These are phyloP conservation scores for Hirtodrosophila histrioides DNA, from an alignment of 2,888 invertebrate genomes.

Conservation along the genomic window DNA sequence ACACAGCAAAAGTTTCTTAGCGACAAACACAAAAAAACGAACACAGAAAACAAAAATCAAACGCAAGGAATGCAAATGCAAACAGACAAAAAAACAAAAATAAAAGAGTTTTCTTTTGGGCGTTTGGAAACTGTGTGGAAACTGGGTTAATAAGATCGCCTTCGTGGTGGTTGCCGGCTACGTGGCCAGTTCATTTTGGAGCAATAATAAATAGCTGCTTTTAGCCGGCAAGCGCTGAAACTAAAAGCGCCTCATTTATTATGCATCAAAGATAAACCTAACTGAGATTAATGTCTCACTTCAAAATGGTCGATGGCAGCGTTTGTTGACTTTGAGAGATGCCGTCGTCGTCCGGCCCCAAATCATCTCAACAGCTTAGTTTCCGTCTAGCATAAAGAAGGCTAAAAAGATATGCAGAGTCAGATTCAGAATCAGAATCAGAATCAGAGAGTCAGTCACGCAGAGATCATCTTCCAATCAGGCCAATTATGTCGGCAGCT, in stretches of 20 bases:
- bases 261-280: slow-evolving; percentile 80
- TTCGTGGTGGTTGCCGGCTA: slow-evolving; percentile 15
- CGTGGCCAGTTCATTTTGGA: slow-evolving; percentile 44
- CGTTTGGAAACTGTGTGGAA: slow-evolving; percentile 34
- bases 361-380: slow-evolving; percentile 13
- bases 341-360: slow-evolving; percentile 16
- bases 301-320: slow-evolving; percentile 57
- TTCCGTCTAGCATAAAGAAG: neutral
- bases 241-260: slow-evolving; percentile 73
- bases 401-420: no score
- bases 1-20: slow-evolving; percentile 58
- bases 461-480: slow-evolving; percentile 58
- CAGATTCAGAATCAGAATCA: no score
- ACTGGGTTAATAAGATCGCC: slow-evolving; percentile 76
- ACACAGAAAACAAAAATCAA: slow-evolving; percentile 24
- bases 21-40: slow-evolving; percentile 47
- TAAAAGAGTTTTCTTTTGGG: slow-evolving; percentile 33
- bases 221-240: slow-evolving; percentile 50
- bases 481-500: slow-evolving; percentile 70
- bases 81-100: slow-evolving; percentile 42
- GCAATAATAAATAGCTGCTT: slow-evolving; percentile 77
- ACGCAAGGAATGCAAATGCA: slow-evolving; percentile 59
- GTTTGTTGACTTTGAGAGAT: slow-evolving; percentile 37
- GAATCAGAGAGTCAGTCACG: slow-evolving; percentile 45
- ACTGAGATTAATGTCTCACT: slow-evolving; percentile 81